These are phyloP conservation scores for Schrankia costaestrigalis DNA, from an alignment of 2,888 invertebrate genomes.

Conservation along the genomic window DNA sequence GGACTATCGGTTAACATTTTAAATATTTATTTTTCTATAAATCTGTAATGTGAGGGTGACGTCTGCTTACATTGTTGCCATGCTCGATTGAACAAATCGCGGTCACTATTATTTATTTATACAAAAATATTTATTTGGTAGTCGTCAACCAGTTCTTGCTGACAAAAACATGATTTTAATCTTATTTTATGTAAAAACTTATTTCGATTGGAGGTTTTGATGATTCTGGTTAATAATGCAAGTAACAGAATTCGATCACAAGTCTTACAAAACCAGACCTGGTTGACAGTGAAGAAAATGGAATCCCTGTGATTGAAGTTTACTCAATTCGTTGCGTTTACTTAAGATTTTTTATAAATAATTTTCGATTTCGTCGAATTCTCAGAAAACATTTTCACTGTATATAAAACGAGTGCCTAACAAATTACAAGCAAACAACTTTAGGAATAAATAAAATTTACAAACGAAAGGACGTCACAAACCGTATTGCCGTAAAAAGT, in stretches of 20 bases:
- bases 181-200: too few relatives aligned
- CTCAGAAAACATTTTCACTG: slow-evolving; percentile 36
- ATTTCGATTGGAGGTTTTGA: too few relatives aligned
- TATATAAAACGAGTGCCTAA: slow-evolving; percentile 35
- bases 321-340: slow-evolving; percentile 61
- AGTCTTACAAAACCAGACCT: slow-evolving; percentile 13
- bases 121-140: too few relatives aligned
- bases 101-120: too few relatives aligned
- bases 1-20: slow-evolving; percentile 58
- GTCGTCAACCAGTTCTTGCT: too few relatives aligned
- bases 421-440: slow-evolving; percentile 40
- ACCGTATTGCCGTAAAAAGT: slow-evolving; percentile 27
- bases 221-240: too few relatives aligned
- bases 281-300: slow-evolving; percentile 35
- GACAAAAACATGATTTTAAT: too few relatives aligned
- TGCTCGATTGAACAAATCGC: slow-evolving; percentile 9
- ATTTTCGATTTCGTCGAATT: slow-evolving; percentile 43
- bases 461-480: slow-evolving; percentile 19
- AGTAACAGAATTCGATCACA: too few relatives aligned
- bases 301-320: slow-evolving; percentile 56
- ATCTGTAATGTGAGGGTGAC: slow-evolving; percentile 18
- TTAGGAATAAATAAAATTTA: slow-evolving; percentile 35
- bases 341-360: slow-evolving; percentile 65
- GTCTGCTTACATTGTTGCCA: slow-evolving; percentile 12
- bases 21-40: slow-evolving; percentile 43